A percentile compares a stretch with the other conserved stretches of the same genome.
These are phyloP conservation scores for Frankliniella intonsa DNA, from an alignment of 2,888 invertebrate species.

Conservation along the genomic window DNA sequence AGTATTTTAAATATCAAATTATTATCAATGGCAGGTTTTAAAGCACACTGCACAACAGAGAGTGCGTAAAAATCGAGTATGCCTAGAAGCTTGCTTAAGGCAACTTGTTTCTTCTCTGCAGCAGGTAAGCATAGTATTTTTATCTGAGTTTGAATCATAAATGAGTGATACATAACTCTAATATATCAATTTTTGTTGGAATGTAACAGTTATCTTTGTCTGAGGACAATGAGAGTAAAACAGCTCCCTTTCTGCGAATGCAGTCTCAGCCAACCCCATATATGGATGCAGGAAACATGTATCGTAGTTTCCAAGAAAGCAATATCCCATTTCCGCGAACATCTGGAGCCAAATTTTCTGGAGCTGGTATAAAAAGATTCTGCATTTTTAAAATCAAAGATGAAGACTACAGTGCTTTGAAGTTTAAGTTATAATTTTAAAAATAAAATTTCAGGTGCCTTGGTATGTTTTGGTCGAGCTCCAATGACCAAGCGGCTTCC, in stretches of 20 bases:
- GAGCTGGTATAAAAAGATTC: constrained; percentile 57
- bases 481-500: constrained; percentile 64
- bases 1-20: background rate
- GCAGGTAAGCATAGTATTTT: constrained; percentile 46
- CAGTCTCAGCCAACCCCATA: background rate
- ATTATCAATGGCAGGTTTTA: constrained; percentile 50
- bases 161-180: too few relatives aligned
- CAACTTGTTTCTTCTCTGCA: constrained; percentile 63
- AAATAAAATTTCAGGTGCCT: constrained; percentile 50
- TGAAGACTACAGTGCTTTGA: constrained; percentile 27
- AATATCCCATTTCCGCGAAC: constrained; percentile 93
- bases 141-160: too few relatives aligned
- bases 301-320: constrained; percentile 58
- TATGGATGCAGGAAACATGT: constrained; percentile 37
- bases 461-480: constrained; percentile 82
- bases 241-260: background rate
- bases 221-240: constrained; percentile 4
- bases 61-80: constrained; percentile 78
- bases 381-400: constrained; percentile 10
- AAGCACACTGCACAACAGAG: constrained; percentile 75
- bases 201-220: background rate
- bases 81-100: constrained; percentile 79
- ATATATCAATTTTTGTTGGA: background rate
- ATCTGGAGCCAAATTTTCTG: constrained; percentile 88
- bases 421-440: constrained; percentile 15